Evolutionary conservation across 2,888 invertebrate genomes (phyloP), one percentile per base, ranked within the genome.

Genomic region (Drosophila prolongata): DNA sequence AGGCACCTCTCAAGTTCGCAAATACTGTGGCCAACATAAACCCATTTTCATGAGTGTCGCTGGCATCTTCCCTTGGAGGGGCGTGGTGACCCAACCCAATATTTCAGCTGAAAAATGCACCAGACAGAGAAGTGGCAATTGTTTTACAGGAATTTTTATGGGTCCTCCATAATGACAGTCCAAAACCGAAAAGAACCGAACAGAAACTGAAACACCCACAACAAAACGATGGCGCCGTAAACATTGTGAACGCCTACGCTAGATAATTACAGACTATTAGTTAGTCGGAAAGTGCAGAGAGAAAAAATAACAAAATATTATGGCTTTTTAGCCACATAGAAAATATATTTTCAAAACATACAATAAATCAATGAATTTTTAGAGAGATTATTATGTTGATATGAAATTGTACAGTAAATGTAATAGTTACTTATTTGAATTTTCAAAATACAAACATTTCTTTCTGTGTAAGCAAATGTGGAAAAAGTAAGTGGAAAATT

Each of bases 211-310:
- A 55, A 69, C 46, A 56, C 52, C 55, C 64, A 75, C 52, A 50
- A 54, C 43, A 44, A 60, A 44, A 52, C 42, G 44, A 53, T 52
- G 57, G 56, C 60, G 64, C 46, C 46, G 61, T 80, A 73, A 83
- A 68, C 59, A 76, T 43, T 62, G 71, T 49, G 53, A 65, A 74
- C 73, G 80, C 78, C 80, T 56, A 78, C 76, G 66, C 69, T 76
- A 68, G 71, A 83, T 76, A 83, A 83, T 80, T 83, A 80, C 72
- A 66, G 55, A 72, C 72, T 78, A 83, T 78, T 68, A 68, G 58
- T 56, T 75, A 68, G 67, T 54, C 38, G 24, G 14, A 44, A 59
- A 10, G 13, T 44, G 38, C 59, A 42, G 19, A 38, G 67, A 1
- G 37, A 43, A 37, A 53, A 46, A 43, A 6, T 27, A 38, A 14